Conservation (phyloP, 1,140 invertebrate genomes). For the Metopolophium dirhodum region DNA sequence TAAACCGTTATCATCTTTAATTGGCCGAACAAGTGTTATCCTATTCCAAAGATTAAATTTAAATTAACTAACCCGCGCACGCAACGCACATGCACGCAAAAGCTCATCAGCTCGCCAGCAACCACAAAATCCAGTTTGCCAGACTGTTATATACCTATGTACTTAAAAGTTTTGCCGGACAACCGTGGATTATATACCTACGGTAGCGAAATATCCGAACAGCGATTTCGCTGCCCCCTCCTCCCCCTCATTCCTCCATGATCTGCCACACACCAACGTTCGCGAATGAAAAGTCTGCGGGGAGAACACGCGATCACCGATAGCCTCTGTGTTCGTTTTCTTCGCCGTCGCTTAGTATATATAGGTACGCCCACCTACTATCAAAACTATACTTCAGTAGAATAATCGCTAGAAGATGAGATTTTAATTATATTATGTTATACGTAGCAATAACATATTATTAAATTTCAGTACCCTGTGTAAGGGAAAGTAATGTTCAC, state of each 20-base stretch:
- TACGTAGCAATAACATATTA: not conserved
- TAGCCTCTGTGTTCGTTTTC: not conserved
- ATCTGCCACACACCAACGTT: not conserved
- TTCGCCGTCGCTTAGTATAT: not conserved
- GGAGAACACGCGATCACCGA: not conserved
- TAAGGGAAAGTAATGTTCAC: not conserved
- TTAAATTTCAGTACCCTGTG: not conserved
- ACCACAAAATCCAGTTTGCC: slow-evolving; percentile 20
- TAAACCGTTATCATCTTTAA: slow-evolving; percentile 17
- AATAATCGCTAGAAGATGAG: not conserved
- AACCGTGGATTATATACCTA: not conserved
- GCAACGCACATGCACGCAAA: not conserved
- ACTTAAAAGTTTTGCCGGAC: slow-evolving; percentile 17
- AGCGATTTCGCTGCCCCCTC: not conserved
- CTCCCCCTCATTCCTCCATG: not conserved
- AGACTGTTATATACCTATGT: not conserved
- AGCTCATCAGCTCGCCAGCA: not conserved
- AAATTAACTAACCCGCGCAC: slow-evolving; percentile 40
- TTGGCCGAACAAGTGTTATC: not conserved
- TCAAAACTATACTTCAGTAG: not conserved
- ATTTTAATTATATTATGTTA: not conserved
- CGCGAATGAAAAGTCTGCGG: not conserved
- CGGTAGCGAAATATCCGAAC: not conserved
- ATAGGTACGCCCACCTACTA: not conserved
- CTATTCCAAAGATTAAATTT: slow-evolving; percentile 21